Conservation (phyloP, 2,113 vertebrate genomes). For the Eulemur rufifrons region DNA sequence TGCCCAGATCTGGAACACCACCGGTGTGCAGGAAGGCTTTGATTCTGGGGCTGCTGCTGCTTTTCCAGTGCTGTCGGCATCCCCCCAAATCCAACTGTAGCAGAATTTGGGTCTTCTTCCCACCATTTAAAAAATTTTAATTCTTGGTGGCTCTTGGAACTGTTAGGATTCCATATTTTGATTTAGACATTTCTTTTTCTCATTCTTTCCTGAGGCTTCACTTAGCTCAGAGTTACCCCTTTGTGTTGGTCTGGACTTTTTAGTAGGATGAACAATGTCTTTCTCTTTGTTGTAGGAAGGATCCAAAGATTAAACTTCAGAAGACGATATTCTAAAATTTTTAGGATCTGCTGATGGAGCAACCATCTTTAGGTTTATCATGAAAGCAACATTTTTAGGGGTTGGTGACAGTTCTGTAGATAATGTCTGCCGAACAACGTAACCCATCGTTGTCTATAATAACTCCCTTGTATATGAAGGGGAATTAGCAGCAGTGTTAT, state of each 20-base stretch:
- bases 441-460: slow-evolving; percentile 62
- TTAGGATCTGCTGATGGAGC: slow-evolving; percentile 44
- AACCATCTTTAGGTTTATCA: slow-evolving; percentile 59
- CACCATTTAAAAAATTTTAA: slow-evolving; percentile 84
- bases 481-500: background rate
- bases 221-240: slow-evolving; percentile 74
- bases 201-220: slow-evolving; percentile 80
- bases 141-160: slow-evolving; percentile 82
- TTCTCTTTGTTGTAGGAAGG: slow-evolving; percentile 62
- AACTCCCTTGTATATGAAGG: slow-evolving; percentile 58
- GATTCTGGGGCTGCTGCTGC: slow-evolving; percentile 89
- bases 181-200: slow-evolving; percentile 79
- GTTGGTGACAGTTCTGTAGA: slow-evolving; percentile 71
- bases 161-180: slow-evolving; percentile 36
- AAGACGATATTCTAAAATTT: background rate
- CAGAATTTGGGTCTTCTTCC: slow-evolving; percentile 92
- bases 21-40: slow-evolving; percentile 88
- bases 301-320: slow-evolving; percentile 63
- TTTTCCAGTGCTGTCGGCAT: slow-evolving; percentile 90
- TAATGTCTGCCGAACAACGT: slow-evolving; percentile 52
- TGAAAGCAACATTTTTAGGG: slow-evolving; percentile 47
- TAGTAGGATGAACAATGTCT: slow-evolving; percentile 2
- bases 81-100: slow-evolving; percentile 91
- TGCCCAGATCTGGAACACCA: slow-evolving; percentile 91
- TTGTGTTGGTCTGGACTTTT: slow-evolving; percentile 67